Evolutionary conservation across 1,140 invertebrate species (phyloP).

Genomic region (Octopus bimaculoides): DNA sequence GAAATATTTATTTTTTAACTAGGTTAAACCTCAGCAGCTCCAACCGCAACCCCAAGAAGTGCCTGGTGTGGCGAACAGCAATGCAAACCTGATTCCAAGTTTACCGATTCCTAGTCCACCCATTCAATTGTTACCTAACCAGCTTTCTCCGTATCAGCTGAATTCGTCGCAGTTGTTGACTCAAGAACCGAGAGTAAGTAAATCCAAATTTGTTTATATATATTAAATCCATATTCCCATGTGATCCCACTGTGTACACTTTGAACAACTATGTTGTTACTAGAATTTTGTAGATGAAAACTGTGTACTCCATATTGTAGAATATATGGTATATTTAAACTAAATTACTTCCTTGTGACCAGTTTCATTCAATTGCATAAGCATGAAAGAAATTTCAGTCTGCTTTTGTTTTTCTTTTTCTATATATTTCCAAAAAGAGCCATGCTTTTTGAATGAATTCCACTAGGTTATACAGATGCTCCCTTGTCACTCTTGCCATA

Average conservation of each 20-base stretch:
- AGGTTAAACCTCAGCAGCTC: slow-evolving; percentile 71
- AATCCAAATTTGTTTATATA: not conserved
- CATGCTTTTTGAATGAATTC: no score
- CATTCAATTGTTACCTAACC: slow-evolving; percentile 49
- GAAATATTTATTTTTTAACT: not conserved
- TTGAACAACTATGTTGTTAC: not conserved
- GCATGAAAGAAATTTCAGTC: no score
- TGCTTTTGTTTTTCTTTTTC: no score
- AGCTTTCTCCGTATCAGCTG: slow-evolving; percentile 39
- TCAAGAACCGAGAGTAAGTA: slow-evolving; percentile 44
- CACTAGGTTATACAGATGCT: no score
- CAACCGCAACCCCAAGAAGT: slow-evolving; percentile 44
- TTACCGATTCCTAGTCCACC: slow-evolving; percentile 47
- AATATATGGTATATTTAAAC: no score
- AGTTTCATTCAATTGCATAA: no score
- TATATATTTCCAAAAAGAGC: no score
- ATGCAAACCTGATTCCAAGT: slow-evolving; percentile 61
- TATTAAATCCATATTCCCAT: not conserved
- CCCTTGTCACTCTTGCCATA: no score
- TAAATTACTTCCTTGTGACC: no score
- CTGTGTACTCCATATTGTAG: no score
- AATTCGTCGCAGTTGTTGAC: slow-evolving; percentile 39
- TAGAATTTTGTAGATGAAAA: not conserved
- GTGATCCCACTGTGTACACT: no score
- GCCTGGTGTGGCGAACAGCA: slow-evolving; percentile 52